phyloP scores from a whole-genome alignment of 1,140 invertebrate genomes.

The Bombus pyrosoma region DNA sequence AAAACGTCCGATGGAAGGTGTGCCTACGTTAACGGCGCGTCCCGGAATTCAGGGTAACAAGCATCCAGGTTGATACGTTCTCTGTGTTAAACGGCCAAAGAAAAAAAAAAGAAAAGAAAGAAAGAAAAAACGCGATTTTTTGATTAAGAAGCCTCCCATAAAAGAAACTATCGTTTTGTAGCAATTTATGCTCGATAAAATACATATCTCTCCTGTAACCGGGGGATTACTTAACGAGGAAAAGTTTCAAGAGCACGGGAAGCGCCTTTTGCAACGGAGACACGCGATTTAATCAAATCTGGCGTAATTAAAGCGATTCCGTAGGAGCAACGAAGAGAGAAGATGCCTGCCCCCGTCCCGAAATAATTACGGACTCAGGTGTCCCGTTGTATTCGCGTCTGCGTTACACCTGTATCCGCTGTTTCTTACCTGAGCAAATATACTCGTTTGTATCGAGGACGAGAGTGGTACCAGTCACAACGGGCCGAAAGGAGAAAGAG shows the following conservation, averaged over 20 bases:
- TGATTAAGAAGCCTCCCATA: background rate
- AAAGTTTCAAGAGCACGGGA: background rate
- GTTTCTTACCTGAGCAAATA: slow-evolving; percentile 73
- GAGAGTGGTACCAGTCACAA: slow-evolving; percentile 6
- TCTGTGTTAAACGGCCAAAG: background rate
- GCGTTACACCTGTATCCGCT: slow-evolving; percentile 66
- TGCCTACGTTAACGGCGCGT: slow-evolving; percentile 2
- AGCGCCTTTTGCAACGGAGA: slow-evolving; percentile 6
- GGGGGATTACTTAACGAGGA: background rate
- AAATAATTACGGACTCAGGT: slow-evolving; percentile 69
- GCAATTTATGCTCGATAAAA: background rate
- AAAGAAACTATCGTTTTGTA: background rate
- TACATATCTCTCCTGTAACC: background rate
- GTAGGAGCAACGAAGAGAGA: background rate
- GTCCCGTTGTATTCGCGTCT: slow-evolving; percentile 61
- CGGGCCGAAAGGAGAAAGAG: background rate
- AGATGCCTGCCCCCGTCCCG: background rate
- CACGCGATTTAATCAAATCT: slow-evolving; percentile 55
- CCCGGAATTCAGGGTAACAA: background rate
- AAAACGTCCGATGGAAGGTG: background rate
- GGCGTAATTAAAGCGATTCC: slow-evolving; percentile 56
- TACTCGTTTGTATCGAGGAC: slow-evolving; percentile 68
- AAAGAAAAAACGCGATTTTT: background rate
- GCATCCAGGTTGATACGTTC: background rate
- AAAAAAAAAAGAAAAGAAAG: rapidly evolving